These are phyloP conservation scores for Idaea biselata DNA, from an alignment of 2,888 invertebrate species.

Conservation along the genomic window DNA sequence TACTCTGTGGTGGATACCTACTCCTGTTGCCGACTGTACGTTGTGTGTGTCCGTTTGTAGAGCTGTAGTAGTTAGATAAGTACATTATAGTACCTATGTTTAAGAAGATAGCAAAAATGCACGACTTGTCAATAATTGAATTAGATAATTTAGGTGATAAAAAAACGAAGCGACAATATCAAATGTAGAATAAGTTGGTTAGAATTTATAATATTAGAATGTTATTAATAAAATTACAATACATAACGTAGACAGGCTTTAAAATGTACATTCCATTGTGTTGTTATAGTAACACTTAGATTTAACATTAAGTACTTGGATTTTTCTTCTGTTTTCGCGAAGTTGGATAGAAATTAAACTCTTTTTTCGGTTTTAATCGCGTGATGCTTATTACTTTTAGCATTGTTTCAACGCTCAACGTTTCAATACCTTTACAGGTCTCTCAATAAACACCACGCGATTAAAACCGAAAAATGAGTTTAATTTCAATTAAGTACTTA, in stretches of 20 bases:
- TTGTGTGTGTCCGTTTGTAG: conserved; percentile 19
- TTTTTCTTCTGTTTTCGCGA: too few species aligned
- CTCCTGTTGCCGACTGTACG: background rate
- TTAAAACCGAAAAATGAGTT: too few species aligned
- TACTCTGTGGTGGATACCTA: too few species aligned
- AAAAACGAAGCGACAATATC: conserved; percentile 73
- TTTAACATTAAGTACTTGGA: background rate
- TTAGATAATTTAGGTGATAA: conserved; percentile 61
- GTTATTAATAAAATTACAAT: background rate
- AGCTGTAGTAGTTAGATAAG: conserved; percentile 26
- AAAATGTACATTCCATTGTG: background rate
- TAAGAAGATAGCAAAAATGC: conserved; percentile 4
- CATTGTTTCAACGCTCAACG: too few species aligned
- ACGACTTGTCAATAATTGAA: conserved; percentile 34
- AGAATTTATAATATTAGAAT: conserved; percentile 29
- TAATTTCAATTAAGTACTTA: background rate
- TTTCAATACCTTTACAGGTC: too few species aligned
- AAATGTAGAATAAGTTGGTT: conserved; percentile 60
- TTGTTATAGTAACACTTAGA: background rate
- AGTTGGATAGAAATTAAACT: too few species aligned
- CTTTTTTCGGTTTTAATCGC: too few species aligned
- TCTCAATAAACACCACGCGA: too few species aligned
- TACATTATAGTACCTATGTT: conserved; percentile 18
- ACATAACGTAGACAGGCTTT: background rate
- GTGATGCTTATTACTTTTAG: too few species aligned